Evolutionary conservation across 2,113 vertebrate genomes (phyloP).

Genomic region (Callipepla squamata): DNA sequence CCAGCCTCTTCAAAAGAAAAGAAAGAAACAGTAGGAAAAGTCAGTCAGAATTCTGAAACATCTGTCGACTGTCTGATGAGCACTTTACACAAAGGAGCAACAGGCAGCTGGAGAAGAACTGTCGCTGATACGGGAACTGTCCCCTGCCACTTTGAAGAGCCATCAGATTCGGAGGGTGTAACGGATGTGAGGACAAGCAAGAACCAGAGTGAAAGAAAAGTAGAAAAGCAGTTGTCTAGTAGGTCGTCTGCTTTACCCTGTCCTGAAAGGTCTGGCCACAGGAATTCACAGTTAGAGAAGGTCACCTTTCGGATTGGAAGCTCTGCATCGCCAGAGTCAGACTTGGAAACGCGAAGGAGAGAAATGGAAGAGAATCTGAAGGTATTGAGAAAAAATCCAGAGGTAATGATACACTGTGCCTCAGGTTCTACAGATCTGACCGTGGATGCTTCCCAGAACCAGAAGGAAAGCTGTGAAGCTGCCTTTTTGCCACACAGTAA

Average conservation of each 20-base stretch:
- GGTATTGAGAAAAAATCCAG: constrained; percentile 16
- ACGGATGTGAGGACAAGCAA: constrained; percentile 4
- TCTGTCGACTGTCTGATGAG: not conserved
- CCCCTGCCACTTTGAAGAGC: constrained; percentile 2
- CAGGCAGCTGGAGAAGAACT: constrained; percentile 26
- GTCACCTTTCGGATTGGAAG: constrained; percentile 87
- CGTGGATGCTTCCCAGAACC: not conserved
- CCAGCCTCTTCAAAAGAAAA: constrained; percentile 14
- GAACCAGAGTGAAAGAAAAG: constrained; percentile 3
- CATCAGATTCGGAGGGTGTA: not conserved
- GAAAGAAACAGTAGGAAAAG: not conserved
- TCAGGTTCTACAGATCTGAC: not conserved
- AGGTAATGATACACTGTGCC: not conserved
- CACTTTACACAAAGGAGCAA: not conserved
- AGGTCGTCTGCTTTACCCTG: constrained; percentile 63
- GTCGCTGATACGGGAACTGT: not conserved
- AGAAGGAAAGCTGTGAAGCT: not conserved
- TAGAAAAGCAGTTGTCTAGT: not conserved
- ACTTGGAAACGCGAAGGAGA: constrained; percentile 73
- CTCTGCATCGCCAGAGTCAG: constrained; percentile 80
- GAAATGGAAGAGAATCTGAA: constrained; percentile 69
- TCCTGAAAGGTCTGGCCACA: constrained; percentile 56
- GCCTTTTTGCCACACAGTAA: constrained; percentile 17
- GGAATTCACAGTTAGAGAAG: constrained; percentile 67
- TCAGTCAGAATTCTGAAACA: not conserved